Conservation (phyloP, 2,113 vertebrate species). For the Chinchilla lanigera region DNA sequence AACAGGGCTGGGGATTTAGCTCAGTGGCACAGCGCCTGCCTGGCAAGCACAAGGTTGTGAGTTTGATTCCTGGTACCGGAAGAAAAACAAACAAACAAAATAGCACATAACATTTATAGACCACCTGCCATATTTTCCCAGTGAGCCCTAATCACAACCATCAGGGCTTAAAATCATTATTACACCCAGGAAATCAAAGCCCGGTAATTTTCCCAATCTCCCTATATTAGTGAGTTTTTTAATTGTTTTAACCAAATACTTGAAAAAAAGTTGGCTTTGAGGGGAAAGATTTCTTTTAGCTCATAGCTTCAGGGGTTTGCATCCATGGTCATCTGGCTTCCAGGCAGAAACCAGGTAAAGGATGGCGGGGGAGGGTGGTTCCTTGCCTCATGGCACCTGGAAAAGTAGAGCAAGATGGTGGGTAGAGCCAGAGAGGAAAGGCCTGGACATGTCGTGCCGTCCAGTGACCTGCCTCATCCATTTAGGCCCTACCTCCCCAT, state of each 20-base stretch:
- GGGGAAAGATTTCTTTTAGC: not conserved
- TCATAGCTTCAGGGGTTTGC: not conserved
- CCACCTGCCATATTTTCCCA: not conserved
- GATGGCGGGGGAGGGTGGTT: not conserved
- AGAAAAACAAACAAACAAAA: too few relatives aligned
- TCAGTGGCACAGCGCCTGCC: too few relatives aligned
- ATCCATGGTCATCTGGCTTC: not conserved
- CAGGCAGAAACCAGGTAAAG: not conserved
- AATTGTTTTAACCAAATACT: not conserved
- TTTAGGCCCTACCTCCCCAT: not conserved
- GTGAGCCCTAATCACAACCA: not conserved
- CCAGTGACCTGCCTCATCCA: not conserved
- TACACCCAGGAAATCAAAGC: constrained; percentile 10
- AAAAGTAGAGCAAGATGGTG: not conserved
- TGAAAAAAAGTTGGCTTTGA: not conserved
- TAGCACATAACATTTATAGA: not conserved
- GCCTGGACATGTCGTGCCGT: not conserved
- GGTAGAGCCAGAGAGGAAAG: not conserved
- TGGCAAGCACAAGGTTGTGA: too few relatives aligned
- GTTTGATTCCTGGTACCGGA: too few relatives aligned
- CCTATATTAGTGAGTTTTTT: not conserved
- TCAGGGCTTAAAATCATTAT: not conserved
- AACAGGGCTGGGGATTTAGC: too few relatives aligned
- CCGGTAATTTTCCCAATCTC: not conserved
- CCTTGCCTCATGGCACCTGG: not conserved